phyloP scores from a whole-genome alignment of 2,888 invertebrate genomes.

The Nomada flava region DNA sequence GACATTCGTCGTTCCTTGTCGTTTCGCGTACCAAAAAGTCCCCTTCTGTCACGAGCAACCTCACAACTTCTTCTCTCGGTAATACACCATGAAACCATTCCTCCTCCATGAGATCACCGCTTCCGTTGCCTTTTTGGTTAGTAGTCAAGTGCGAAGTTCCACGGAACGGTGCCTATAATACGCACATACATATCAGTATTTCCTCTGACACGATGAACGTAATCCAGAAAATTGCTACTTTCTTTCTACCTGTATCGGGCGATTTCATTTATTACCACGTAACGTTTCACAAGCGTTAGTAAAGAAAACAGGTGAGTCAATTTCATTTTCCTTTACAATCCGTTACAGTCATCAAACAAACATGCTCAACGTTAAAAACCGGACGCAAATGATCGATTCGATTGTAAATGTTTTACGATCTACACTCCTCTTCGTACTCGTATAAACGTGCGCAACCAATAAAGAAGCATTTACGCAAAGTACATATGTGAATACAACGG shows the following conservation, averaged over 20 bases:
- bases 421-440: background rate
- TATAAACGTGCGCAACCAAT: background rate
- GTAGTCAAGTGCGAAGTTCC: slow-evolving; percentile 76
- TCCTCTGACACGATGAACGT: background rate
- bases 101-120: slow-evolving; percentile 93
- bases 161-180: slow-evolving; percentile 76
- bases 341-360: background rate
- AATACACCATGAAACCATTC: slow-evolving; percentile 99
- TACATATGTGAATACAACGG: slow-evolving; percentile 18
- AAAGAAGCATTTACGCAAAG: slow-evolving; percentile 27
- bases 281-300: slow-evolving; percentile 20
- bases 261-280: background rate
- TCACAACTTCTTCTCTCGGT: slow-evolving; percentile 97
- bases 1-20: slow-evolving; percentile 95
- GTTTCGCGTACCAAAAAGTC: slow-evolving; percentile 98
- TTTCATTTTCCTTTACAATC: background rate
- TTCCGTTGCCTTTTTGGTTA: slow-evolving; percentile 84
- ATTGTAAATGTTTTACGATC: slow-evolving; percentile 1
- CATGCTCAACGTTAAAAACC: slow-evolving; percentile 38
- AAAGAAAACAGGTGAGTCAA: background rate
- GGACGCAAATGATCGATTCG: background rate
- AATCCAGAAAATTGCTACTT: background rate
- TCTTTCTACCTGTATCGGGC: background rate
- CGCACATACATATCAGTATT: background rate
- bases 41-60: slow-evolving; percentile 95